Conservation (phyloP, 1,140 invertebrate species). For the Lasioglossum albipes region DNA sequence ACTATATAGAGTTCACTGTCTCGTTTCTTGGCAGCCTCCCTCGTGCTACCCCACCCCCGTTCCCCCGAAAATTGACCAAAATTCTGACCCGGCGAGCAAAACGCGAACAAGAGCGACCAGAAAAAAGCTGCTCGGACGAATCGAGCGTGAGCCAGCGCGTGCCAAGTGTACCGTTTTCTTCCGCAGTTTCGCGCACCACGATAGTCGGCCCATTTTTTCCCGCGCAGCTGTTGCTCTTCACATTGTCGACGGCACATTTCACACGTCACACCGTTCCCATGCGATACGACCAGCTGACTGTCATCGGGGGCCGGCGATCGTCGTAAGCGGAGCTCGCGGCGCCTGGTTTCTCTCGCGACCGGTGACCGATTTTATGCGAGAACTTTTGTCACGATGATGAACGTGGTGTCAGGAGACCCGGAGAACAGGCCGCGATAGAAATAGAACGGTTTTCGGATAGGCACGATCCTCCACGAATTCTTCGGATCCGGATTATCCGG, state of each 20-base stretch:
- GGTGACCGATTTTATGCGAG: not conserved
- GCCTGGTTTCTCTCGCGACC: too few species aligned
- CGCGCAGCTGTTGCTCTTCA: conserved; percentile 8
- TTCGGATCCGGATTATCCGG: not conserved
- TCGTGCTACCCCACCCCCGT: too few species aligned
- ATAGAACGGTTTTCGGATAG: not conserved
- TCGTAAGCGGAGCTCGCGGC: not conserved
- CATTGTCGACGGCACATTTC: not conserved
- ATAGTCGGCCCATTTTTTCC: not conserved
- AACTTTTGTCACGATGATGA: conserved; percentile 1
- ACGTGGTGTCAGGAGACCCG: not conserved
- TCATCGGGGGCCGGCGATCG: not conserved
- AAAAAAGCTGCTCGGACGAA: too few species aligned
- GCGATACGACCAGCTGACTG: not conserved
- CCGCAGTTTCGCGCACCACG: not conserved
- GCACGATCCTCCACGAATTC: not conserved
- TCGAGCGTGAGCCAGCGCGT: not conserved
- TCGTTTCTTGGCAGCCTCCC: too few species aligned
- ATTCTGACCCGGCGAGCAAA: too few species aligned
- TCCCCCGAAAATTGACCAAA: too few species aligned
- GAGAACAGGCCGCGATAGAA: not conserved
- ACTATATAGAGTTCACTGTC: too few species aligned
- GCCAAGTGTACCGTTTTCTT: not conserved
- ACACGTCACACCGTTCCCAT: not conserved
- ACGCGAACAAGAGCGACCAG: not conserved